phyloP scores from a whole-genome alignment of 2,797 vertebrate species.

The Thamnophis elegans region DNA sequence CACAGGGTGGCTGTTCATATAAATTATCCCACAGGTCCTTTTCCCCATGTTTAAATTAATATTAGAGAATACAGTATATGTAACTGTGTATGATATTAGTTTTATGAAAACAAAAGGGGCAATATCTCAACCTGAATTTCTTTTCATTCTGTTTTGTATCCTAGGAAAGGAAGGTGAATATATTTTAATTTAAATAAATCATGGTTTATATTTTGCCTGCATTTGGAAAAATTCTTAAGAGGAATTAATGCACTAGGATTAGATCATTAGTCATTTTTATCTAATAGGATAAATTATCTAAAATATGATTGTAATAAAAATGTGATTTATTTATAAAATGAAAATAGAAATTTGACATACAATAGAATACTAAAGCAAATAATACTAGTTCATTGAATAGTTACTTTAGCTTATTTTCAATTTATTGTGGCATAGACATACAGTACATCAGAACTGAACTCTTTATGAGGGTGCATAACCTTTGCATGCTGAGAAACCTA shows the following conservation, averaged over 20 bases:
- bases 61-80: neutral
- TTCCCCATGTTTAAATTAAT: neutral
- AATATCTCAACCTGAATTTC: neutral
- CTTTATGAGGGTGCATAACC: conserved; percentile 5
- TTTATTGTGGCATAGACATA: neutral
- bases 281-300: neutral
- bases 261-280: neutral
- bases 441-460: neutral
- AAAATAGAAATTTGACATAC: neutral
- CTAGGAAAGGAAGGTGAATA: neutral
- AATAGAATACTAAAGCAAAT: neutral
- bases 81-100: neutral
- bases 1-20: conserved; percentile 31
- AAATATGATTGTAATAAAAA: neutral
- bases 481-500: conserved; percentile 25
- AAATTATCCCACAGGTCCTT: neutral
- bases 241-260: neutral
- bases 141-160: neutral
- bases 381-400: neutral
- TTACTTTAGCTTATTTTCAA: neutral
- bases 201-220: neutral
- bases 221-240: neutral
- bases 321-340: neutral
- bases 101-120: neutral
- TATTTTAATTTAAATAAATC: neutral